A percentile compares a stretch with the other conserved stretches of the same genome.
phyloP scores from a whole-genome alignment of 2,888 invertebrate species.

The Himalopsyche kuldschensis region DNA sequence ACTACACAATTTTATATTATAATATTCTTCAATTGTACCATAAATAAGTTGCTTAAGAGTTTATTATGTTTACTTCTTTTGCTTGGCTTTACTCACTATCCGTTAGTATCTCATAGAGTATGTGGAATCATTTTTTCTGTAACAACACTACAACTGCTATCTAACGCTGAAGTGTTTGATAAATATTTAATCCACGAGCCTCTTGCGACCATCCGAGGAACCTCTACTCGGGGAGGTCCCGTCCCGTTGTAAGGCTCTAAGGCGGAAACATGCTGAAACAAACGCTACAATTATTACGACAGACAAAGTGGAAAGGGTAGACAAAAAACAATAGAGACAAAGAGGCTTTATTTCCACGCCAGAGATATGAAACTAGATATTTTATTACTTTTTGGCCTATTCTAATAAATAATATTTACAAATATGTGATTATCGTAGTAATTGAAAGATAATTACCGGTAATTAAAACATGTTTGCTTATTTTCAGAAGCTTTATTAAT shows the following conservation, averaged over 20 bases:
- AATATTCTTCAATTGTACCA: too few relatives aligned
- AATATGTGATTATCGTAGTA: too few relatives aligned
- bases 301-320: constrained; percentile 9
- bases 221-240: not conserved
- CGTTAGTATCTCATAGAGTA: not conserved
- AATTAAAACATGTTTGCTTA: too few relatives aligned
- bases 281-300: constrained; percentile 23
- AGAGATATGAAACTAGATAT: not conserved
- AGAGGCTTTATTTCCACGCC: not conserved
- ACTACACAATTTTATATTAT: too few relatives aligned
- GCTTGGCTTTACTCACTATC: too few relatives aligned
- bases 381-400: not conserved
- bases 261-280: not conserved
- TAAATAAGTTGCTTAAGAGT: too few relatives aligned
- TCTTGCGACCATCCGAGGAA: not conserved
- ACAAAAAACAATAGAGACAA: constrained; percentile 25
- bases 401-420: too few relatives aligned
- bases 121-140: not conserved
- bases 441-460: too few relatives aligned
- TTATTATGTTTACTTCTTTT: too few relatives aligned
- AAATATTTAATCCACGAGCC: constrained; percentile 33
- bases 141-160: not conserved
- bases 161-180: constrained; percentile 30
- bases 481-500: too few relatives aligned
- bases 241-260: not conserved